Conservation (phyloP, 2,888 invertebrate species). For the Pinctada fucata region DNA sequence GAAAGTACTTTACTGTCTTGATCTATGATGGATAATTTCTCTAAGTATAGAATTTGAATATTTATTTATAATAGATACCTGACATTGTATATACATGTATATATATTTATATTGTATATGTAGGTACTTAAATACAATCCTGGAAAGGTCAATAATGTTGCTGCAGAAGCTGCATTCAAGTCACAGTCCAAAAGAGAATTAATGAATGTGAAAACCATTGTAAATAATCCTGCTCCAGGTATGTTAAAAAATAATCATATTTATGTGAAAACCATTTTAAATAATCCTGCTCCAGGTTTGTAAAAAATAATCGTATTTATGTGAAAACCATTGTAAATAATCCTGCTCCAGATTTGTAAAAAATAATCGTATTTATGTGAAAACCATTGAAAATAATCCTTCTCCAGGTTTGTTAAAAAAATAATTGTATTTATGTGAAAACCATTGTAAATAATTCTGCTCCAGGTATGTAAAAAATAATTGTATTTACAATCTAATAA, state of each 20-base stretch:
- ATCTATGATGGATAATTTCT: neutral
- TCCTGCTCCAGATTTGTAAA: slow-evolving; percentile 65
- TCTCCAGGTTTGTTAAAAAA: too few species aligned
- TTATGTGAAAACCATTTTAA: too few species aligned
- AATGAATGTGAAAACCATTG: slow-evolving; percentile 57
- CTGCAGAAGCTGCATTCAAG: slow-evolving; percentile 74
- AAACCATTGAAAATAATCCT: too few species aligned
- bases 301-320: slow-evolving; percentile 12
- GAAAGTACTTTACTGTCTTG: neutral
- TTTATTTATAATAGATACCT: neutral
- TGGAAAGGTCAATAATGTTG: slow-evolving; percentile 71
- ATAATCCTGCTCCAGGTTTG: too few species aligned
- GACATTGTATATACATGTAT: neutral
- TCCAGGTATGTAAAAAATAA: slow-evolving; percentile 61
- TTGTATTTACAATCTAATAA: slow-evolving; percentile 9
- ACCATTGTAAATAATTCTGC: slow-evolving; percentile 64
- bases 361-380: too few species aligned
- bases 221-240: slow-evolving; percentile 72
- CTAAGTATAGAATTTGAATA: neutral
- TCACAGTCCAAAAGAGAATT: slow-evolving; percentile 72
- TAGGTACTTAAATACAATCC: slow-evolving; percentile 55
- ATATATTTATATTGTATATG: slow-evolving; percentile 17
- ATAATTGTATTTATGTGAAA: slow-evolving; percentile 47
- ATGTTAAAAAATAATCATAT: neutral
- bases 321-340: slow-evolving; percentile 53